Evolutionary conservation across 2,888 invertebrate genomes (phyloP), one percentile per base, ranked within the genome.

Genomic region (Melanargia galathea): DNA sequence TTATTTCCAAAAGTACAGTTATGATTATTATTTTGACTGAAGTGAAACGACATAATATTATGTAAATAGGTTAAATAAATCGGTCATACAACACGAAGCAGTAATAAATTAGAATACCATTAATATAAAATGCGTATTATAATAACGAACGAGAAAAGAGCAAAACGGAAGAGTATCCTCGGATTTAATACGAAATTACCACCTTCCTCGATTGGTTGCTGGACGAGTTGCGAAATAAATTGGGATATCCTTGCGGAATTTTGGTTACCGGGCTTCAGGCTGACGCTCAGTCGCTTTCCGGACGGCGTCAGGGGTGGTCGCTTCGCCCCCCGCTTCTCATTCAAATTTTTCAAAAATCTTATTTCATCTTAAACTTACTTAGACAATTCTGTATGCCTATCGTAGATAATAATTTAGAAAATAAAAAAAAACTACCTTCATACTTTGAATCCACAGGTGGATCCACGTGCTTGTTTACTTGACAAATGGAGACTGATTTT

Each of bases 381-480:
- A 22, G 20, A 62, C 60, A 62, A 33, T 43, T 48, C 26, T 63
- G n/a, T 61, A 54, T 45, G 54, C 43, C 54, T 57, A 11, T 57
- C 20, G 18, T 38, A 55, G 26, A n/a, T 22, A 33, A 5, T 45
- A 30, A n/a, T 45, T 46, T 11, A 11, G 22, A 63, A 52, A 57
- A 48, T 63, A 65, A 64, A 64, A 60, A 60, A 60, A 55, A 60
- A 62, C 63, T 16, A 22, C 30, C 43, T 63, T 68, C 49, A 35
- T 66, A 66, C 62, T 68, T 62, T 26, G 69, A 75, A 71, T 75
- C 77, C 72, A 78, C 77, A 78, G 76, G 76, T 77, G 76, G 70
- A 52, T 13, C 68, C 69, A 67, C 61, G 67, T 60, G 59, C 66
- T 65, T 43, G 13, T 18, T 43, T 55, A 38, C 54, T 48, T 55